Evolutionary conservation across 2,888 invertebrate genomes (phyloP).

Genomic region (Enoplolaimus lenunculus): DNA sequence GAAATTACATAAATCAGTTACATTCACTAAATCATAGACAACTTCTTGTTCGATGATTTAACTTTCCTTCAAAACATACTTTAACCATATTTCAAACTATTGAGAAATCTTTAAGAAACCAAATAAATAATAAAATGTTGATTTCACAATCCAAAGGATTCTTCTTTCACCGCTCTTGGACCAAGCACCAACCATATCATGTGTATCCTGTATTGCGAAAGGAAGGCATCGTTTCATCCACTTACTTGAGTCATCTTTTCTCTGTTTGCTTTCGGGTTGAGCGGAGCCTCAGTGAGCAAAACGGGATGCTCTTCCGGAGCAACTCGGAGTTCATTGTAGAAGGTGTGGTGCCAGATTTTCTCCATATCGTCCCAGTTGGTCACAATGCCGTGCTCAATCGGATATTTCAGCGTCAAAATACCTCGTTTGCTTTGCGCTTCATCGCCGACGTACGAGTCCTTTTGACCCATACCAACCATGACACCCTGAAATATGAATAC

Average conservation of each 20-base stretch:
- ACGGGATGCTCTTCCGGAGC: conserved; percentile 89
- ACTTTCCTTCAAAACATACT: too few species aligned
- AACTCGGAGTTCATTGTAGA: conserved; percentile 91
- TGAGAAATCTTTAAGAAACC: too few species aligned
- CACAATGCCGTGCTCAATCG: conserved; percentile 90
- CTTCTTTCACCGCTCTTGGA: too few species aligned
- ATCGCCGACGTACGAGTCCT: conserved; percentile 45
- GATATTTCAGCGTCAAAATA: conserved; percentile 85
- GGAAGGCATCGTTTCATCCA: too few species aligned
- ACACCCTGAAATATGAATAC: conserved; percentile 35
- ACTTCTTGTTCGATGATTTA: too few species aligned
- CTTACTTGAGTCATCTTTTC: conserved; percentile 68
- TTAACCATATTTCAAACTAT: too few species aligned
- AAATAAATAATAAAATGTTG: too few species aligned
- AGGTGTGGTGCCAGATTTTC: conserved; percentile 97
- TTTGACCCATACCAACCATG: conserved; percentile 46
- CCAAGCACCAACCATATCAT: background rate
- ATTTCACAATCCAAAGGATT: too few species aligned
- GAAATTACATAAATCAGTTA: conserved; percentile 1
- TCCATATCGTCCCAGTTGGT: conserved; percentile 99
- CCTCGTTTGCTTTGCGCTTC: conserved; percentile 56
- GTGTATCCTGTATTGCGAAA: too few species aligned
- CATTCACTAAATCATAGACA: background rate
- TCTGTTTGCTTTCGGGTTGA: conserved; percentile 84
- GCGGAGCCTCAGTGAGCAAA: conserved; percentile 75